Evolutionary conservation across 2,888 invertebrate genomes (phyloP).

Genomic region (Drosophila barbarae): DNA sequence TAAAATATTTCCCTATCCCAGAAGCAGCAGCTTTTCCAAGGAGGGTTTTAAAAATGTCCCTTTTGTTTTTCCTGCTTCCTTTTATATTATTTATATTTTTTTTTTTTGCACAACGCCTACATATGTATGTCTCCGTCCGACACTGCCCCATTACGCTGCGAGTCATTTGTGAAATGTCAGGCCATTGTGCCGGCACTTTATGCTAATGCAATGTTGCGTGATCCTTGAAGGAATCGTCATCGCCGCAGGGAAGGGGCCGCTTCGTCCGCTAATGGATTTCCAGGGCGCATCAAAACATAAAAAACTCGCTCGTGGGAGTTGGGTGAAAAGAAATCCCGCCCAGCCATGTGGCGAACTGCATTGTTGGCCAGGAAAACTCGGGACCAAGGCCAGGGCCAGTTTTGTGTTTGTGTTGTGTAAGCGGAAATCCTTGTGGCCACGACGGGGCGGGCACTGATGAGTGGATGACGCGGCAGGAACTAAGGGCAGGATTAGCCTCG

Average conservation of each 20-base stretch:
- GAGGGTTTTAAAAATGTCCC: no score
- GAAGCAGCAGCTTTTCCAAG: no score
- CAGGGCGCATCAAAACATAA: slow-evolving; percentile 41
- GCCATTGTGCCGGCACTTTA: slow-evolving; percentile 45
- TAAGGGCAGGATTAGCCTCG: slow-evolving; percentile 6
- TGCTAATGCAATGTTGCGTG: slow-evolving; percentile 49
- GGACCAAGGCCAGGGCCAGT: slow-evolving; percentile 11
- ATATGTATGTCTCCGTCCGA: not conserved
- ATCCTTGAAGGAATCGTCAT: slow-evolving; percentile 50
- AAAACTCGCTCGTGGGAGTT: not conserved
- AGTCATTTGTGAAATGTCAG: slow-evolving; percentile 42
- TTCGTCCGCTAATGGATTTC: slow-evolving; percentile 40
- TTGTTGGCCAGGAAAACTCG: slow-evolving; percentile 18
- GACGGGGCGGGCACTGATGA: slow-evolving; percentile 10
- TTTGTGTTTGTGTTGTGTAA: slow-evolving; percentile 39
- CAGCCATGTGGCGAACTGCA: slow-evolving; percentile 42
- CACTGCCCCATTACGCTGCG: slow-evolving; percentile 20
- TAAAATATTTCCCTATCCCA: not conserved
- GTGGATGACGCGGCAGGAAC: slow-evolving; percentile 25
- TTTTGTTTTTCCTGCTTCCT: no score
- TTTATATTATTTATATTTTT: not conserved
- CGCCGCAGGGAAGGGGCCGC: slow-evolving; percentile 20
- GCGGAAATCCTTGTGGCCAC: slow-evolving; percentile 45
- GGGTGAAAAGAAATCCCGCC: slow-evolving; percentile 29
- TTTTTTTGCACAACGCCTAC: slow-evolving; percentile 5